These are phyloP conservation scores for Cheirogaleus major DNA, from an alignment of 2,797 vertebrate genomes.

Conservation along the genomic window DNA sequence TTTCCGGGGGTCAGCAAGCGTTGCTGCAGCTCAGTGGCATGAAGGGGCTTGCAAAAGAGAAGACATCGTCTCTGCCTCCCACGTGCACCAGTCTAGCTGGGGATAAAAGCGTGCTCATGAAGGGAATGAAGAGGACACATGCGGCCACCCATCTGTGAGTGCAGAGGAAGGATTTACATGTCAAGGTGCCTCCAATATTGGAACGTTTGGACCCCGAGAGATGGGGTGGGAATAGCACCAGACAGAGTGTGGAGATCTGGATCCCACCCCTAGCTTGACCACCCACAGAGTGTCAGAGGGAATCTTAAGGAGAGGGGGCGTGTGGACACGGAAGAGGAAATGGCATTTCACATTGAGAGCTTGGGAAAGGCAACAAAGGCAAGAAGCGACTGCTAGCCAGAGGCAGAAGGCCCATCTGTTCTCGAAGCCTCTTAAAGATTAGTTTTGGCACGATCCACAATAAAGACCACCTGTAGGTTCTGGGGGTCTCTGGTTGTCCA, in stretches of 20 bases:
- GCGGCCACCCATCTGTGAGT: neutral
- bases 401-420: neutral
- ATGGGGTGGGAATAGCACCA: neutral
- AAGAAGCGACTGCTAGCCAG: neutral
- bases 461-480: neutral
- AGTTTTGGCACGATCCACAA: neutral
- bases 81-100: neutral
- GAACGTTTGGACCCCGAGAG: neutral
- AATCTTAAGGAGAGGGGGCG: neutral
- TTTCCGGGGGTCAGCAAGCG: neutral
- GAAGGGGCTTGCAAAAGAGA: neutral
- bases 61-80: neutral
- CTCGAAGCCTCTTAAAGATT: neutral
- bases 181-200: neutral
- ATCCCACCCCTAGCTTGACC: neutral
- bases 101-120: neutral
- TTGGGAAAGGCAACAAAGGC: neutral
- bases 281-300: neutral
- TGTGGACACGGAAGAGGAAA: neutral
- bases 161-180: neutral
- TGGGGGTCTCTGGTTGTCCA: neutral
- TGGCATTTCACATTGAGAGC: neutral
- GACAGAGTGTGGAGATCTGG: neutral
- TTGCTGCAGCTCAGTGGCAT: neutral
- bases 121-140: neutral